Conservation (phyloP, 2,797 vertebrate species). For the Sebastes hubbsi region DNA sequence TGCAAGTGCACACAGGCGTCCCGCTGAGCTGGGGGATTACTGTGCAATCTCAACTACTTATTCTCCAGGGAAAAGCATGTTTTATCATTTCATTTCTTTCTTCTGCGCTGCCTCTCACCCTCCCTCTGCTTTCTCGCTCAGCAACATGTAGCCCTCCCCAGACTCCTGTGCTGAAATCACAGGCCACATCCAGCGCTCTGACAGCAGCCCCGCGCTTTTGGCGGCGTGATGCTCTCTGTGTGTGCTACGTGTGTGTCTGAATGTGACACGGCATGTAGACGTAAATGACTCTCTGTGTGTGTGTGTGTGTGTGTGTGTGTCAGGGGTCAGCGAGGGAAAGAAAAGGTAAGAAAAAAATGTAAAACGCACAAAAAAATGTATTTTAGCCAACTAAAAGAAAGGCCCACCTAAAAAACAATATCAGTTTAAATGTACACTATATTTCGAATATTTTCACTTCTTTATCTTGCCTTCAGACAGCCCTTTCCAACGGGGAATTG, state of each 20-base stretch:
- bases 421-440: too few relatives aligned
- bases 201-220: conserved; percentile 61
- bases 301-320: conserved; percentile 1
- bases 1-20: conserved; percentile 60
- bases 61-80: conserved; percentile 75
- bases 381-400: too few relatives aligned
- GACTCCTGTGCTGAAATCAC: conserved; percentile 76
- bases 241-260: conserved; percentile 20
- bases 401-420: too few relatives aligned
- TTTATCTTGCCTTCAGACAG: too few relatives aligned
- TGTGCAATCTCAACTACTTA: conserved; percentile 78
- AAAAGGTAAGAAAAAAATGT: not conserved
- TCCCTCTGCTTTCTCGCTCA: conserved; percentile 55
- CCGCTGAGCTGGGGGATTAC: conserved; percentile 77
- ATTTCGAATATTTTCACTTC: too few relatives aligned
- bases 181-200: conserved; percentile 72
- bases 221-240: conserved; percentile 15
- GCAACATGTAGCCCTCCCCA: conserved; percentile 79
- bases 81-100: conserved; percentile 82
- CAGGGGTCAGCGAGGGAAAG: not conserved
- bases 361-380: not conserved
- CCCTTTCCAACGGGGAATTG: too few relatives aligned
- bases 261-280: conserved; percentile 3
- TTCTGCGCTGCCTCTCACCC: conserved; percentile 52
- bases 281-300: not conserved